These are phyloP conservation scores for Epinotia nisella DNA, from an alignment of 2,888 invertebrate species.

Conservation along the genomic window DNA sequence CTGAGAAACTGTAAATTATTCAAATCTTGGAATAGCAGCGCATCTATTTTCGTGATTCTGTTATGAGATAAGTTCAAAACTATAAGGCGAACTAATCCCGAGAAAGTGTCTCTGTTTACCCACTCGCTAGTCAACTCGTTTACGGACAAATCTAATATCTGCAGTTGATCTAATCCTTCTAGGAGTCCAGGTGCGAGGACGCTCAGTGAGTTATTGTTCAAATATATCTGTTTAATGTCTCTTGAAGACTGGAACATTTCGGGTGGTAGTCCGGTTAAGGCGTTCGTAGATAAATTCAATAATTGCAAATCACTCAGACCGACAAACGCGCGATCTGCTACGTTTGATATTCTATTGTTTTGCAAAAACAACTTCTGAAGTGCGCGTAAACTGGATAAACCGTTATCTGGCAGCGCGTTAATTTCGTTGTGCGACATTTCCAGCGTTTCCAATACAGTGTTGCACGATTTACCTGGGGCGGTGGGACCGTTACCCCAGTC, in stretches of 20 bases:
- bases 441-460: constrained; percentile 87
- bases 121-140: constrained; percentile 91
- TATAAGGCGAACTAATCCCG: constrained; percentile 89
- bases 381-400: constrained; percentile 88
- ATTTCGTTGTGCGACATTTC: constrained; percentile 91
- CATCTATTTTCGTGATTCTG: constrained; percentile 88
- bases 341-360: constrained; percentile 89
- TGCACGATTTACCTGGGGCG: constrained; percentile 88
- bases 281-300: constrained; percentile 92
- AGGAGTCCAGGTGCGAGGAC: constrained; percentile 90
- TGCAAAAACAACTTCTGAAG: constrained; percentile 89
- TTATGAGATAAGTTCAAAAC: constrained; percentile 91
- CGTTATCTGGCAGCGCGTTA: constrained; percentile 88
- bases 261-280: constrained; percentile 90
- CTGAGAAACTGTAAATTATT: constrained; percentile 90
- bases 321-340: constrained; percentile 90
- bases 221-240: constrained; percentile 88
- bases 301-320: constrained; percentile 88
- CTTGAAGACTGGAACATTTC: constrained; percentile 90
- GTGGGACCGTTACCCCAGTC: constrained; percentile 89
- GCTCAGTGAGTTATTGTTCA: constrained; percentile 91
- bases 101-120: constrained; percentile 91
- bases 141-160: constrained; percentile 89
- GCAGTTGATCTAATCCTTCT: constrained; percentile 89
- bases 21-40: constrained; percentile 89